Evolutionary conservation across 2,113 vertebrate genomes (phyloP), one percentile per base, ranked within the genome.

Genomic region (Heterochromis multidens): DNA sequence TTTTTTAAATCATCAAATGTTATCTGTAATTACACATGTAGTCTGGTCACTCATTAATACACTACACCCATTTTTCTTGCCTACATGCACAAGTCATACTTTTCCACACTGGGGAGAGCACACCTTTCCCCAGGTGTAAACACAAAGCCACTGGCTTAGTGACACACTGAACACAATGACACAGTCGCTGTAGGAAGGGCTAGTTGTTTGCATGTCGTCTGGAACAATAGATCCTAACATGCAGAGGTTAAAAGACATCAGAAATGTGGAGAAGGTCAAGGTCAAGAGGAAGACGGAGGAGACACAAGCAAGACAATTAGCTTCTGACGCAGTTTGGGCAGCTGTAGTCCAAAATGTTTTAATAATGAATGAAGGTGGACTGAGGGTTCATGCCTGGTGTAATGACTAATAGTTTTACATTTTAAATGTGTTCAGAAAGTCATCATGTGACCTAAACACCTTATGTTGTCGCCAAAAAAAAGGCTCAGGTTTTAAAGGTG

Each of bases 361-460:
- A 49, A 49, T 25, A 10, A 5, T 0, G 1, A 72, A 43, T 4
- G 60, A 33, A 0, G 31, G 29, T 0, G 10, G 31, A 21, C 33
- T 29, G 43, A 49, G 25, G 40, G 67, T 72, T 7, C 6, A 46
- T 3, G 8, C 63, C 63, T 8, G 35, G 33, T 7, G 5, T 35
- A 35, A 35, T 35, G 33, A 35, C 33, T 8, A 43, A 17, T 43
- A 1, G 27, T 6, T 70, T 67, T 4, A 67, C 4, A 25, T 67
- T 67, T 67, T 25, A 14, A 25, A 43, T 46, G 8, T 46, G 23
- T 19, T 70, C 43, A 40, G 10, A 65, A 0, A 65, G 63, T 0
- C 23, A 46, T 46, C 37, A 27, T 11, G 40, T 70, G 65, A 70
- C 40, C 65, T 17, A 43, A 9, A 46, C 0, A 1, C 40, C n/a